Percentiles rank a stretch among this genome's conserved stretches.
These are phyloP conservation scores for Sebastes alutus DNA, from an alignment of 2,797 vertebrate species.

Conservation along the genomic window DNA sequence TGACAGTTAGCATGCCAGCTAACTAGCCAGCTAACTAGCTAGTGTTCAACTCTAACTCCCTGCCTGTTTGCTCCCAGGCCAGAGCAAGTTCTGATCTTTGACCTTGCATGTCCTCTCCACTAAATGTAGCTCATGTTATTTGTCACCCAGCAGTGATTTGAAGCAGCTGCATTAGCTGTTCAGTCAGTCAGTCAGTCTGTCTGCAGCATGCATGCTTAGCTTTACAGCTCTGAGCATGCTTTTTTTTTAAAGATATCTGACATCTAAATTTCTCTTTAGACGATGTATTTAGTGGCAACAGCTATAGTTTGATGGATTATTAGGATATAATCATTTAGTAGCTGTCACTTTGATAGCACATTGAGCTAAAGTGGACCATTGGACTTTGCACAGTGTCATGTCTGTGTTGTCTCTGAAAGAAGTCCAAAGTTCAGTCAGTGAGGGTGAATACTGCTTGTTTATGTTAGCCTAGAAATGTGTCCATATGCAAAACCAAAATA, in stretches of 20 bases:
- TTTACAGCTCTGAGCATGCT: not conserved
- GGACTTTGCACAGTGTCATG: slow-evolving; percentile 55
- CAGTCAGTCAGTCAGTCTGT: not conserved
- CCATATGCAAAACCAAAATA: not conserved
- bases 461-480: no score
- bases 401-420: not conserved
- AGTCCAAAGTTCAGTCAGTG: slow-evolving; percentile 62
- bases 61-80: not conserved
- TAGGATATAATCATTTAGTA: not conserved
- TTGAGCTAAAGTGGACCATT: not conserved
- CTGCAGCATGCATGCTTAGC: not conserved
- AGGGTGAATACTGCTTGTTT: not conserved
- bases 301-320: not conserved
- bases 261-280: not conserved
- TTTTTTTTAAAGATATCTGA: not conserved
- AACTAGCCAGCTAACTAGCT: slow-evolving; percentile 3
- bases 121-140: not conserved
- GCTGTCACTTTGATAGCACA: not conserved
- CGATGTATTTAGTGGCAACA: not conserved
- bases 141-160: not conserved
- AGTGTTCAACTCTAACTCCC: not conserved
- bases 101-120: slow-evolving; percentile 31
- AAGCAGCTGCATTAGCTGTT: not conserved
- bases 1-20: slow-evolving; percentile 20
- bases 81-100: slow-evolving; percentile 26